Evolutionary conservation across 2,888 invertebrate genomes (phyloP), one percentile per base, ranked within the genome.

Genomic region (Noctua fimbriata): DNA sequence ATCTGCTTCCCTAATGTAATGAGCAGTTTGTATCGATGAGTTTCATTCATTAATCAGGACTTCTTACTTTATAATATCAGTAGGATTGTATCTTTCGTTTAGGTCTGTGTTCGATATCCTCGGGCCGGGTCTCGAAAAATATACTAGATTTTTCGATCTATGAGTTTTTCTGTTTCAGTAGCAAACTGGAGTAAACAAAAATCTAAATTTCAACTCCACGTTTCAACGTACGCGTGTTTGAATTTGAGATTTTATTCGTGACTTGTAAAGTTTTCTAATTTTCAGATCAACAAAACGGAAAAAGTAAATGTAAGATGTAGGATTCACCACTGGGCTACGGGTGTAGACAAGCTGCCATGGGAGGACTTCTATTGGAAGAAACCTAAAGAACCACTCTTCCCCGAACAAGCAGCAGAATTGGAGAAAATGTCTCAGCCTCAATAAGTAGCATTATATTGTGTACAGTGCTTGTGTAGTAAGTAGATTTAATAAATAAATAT

Each of bases 281-380:
- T 95, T 41, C 93, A 98, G 98, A 97, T 98, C 79, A 98, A 98
- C 91, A 97, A 98, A 73, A 96, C 93, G 69, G 99, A 99, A 93
- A 97, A 97, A 90, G 98, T 98, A 0, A 97, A 97, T 84, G 98
- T 99, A 0, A 97, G 98, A 84, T 99, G 98, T 92, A 97, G 98
- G 86, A 97, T 99, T 76, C 98, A 98, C 92, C 99, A 99, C 92
- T 98, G 98, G 98, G 97, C 98, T 78, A 97, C 97, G 9, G 97
- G 98, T 6, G 94, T 97, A 60, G 97, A 98, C 9, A 96, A 97
- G 79, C 90, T 98, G 44, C 96, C 95, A 2, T 95, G 94, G 94
- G 93, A 90, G 32, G 93, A 94, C 76, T 87, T 97, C 47, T 97
- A 97, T 91, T 98, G 98, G 97, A 97, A 96, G 86, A 93, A 96